Conservation (phyloP, 1,140 invertebrate species). For the Acromyrmex echinatior region DNA sequence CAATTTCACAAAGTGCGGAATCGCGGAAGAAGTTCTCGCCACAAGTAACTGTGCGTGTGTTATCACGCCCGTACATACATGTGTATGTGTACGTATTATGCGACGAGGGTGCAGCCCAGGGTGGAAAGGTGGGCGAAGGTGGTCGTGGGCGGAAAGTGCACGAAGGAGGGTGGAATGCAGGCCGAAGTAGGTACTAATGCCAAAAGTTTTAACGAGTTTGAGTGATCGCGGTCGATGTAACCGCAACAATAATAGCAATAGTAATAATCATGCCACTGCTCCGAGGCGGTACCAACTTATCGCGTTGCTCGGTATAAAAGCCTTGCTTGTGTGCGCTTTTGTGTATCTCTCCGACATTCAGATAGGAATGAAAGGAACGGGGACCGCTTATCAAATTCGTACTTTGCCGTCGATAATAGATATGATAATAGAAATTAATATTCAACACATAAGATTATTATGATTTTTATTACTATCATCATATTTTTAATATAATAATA, state of each 20-base stretch:
- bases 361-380: conserved; percentile 36
- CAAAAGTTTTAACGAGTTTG: conserved; percentile 87
- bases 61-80: background rate
- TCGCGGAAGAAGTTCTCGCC: conserved; percentile 60
- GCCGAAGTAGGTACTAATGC: conserved; percentile 83
- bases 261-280: conserved; percentile 79
- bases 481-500: background rate
- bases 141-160: conserved; percentile 74
- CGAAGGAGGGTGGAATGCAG: conserved; percentile 80
- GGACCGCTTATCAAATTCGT: conserved; percentile 9
- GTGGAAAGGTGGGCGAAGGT: conserved; percentile 60
- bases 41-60: conserved; percentile 31
- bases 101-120: conserved; percentile 20
- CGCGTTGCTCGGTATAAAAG: conserved; percentile 71
- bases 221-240: conserved; percentile 85
- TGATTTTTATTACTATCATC: background rate
- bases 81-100: conserved; percentile 13
- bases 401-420: background rate
- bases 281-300: conserved; percentile 81
- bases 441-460: background rate
- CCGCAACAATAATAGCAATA: conserved; percentile 85
- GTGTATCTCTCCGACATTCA: conserved; percentile 14
- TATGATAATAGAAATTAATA: conserved; percentile 18
- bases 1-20: conserved; percentile 34
- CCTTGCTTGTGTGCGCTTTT: background rate